Base-by-base conservation (phyloP, 2,797 vertebrate species). In the Anguilla pacifica region DNA sequence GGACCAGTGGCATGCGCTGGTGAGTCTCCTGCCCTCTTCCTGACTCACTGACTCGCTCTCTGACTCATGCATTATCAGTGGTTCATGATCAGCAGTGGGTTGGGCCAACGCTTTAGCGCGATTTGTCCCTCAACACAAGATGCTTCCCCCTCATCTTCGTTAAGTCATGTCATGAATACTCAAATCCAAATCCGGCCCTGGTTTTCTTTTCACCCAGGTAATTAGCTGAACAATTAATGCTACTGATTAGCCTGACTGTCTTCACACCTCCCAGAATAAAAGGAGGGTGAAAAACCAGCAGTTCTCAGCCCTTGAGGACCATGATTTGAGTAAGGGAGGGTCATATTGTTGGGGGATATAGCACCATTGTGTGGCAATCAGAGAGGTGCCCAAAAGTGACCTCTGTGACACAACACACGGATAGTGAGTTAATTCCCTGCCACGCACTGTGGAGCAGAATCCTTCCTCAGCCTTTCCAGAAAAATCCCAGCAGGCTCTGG, bases 1-100 rank as follows among this genome's bases (percentile, higher is more conserved):
- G 96, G 95, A 97, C 89, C 94, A 96, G 39, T 97, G 96, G 96
- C 89, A 96, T 0, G 95, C 94, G 0, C 85, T 97, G 94, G 96
- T 97, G 88, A 94, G 95, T 83, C 51, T 49, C 51, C 28, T 46
- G 35, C 85, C 19, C 59, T 85, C 79, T 28, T n/a, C 25, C 6
- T 82, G 70, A 13, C 22, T 25, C 39, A 7, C 77, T 10, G 15
- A 85, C 83, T 28, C 83, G 39, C 28, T 22, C 19, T 22, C 39
- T 82, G 55, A 57, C 55, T 57, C 55, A 57, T 17, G 55, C 64
- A n/a, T 22, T 19, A 61, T 25, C 67, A 72, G n/a, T 11, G 6
- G 28, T 11, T 72, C 28, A 6, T 39, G 28, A 4, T 74, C 13
- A 39, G 10, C 70, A 74, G 31, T 31, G 28, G 3, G 70, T 7